Evolutionary conservation across 2,888 invertebrate species (phyloP).

Genomic region (Drosophila suboccidentalis): DNA sequence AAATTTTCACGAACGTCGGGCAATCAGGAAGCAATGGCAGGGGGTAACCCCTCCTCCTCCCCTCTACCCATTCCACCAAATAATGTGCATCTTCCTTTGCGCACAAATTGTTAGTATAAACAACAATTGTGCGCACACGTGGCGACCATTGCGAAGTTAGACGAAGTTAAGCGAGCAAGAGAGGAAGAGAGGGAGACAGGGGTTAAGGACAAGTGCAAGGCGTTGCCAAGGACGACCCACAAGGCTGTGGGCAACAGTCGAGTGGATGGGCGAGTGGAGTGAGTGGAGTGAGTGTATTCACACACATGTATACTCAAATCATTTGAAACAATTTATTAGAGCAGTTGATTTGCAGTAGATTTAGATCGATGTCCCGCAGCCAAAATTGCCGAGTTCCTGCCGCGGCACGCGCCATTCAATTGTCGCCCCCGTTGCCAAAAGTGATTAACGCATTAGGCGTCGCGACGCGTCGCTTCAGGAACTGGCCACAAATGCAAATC

Average conservation of each 20-base stretch:
- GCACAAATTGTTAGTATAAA: constrained; percentile 85
- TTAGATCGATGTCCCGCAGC: constrained; percentile 53
- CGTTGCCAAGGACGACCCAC: constrained; percentile 62
- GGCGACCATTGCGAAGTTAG: constrained; percentile 67
- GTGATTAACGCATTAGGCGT: constrained; percentile 76
- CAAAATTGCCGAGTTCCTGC: constrained; percentile 75
- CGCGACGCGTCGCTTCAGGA: constrained; percentile 11
- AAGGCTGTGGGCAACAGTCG: constrained; percentile 13
- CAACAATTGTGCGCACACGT: constrained; percentile 83
- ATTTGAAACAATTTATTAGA: constrained; percentile 72
- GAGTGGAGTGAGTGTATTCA: constrained; percentile 21
- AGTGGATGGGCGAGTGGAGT: constrained; percentile 1
- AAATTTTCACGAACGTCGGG: constrained; percentile 55
- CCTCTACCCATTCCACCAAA: too few species aligned
- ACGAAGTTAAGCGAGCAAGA: constrained; percentile 28
- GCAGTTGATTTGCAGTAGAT: constrained; percentile 65
- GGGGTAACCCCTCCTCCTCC: not conserved
- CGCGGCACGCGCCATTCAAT: constrained; percentile 73
- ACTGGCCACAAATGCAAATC: constrained; percentile 63
- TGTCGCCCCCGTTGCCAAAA: constrained; percentile 69
- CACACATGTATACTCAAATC: constrained; percentile 29
- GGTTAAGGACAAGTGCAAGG: constrained; percentile 69
- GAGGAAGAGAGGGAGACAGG: constrained; percentile 1
- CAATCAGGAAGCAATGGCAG: constrained; percentile 57
- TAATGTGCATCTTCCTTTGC: constrained; percentile 68